Conservation (phyloP, 1,140 invertebrate species). For the Drosophila bifasciata region DNA sequence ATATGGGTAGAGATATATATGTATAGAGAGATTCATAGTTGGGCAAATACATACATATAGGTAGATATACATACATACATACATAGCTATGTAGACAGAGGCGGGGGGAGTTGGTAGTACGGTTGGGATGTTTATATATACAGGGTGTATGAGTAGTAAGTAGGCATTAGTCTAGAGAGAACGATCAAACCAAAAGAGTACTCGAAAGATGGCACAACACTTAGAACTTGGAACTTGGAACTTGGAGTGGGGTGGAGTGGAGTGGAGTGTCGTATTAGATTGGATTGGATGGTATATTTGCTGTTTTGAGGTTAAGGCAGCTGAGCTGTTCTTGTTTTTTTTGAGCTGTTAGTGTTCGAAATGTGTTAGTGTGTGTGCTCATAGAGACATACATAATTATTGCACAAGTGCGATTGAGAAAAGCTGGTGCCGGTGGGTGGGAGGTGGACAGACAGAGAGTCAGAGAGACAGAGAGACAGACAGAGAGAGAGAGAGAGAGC, state of each 20-base stretch:
- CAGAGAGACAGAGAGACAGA: slow-evolving; percentile 13
- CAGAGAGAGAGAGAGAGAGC: slow-evolving; percentile 6
- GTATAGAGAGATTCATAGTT: too few species aligned
- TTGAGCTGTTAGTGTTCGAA: neutral
- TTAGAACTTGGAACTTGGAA: slow-evolving; percentile 36
- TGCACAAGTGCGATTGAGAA: slow-evolving; percentile 56
- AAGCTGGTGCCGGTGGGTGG: slow-evolving; percentile 33
- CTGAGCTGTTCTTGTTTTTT: slow-evolving; percentile 7
- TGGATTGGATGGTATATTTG: slow-evolving; percentile 6
- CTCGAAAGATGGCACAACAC: slow-evolving; percentile 53
- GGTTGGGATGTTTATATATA: too few species aligned
- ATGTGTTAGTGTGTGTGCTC: slow-evolving; percentile 15
- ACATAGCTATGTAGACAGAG: slow-evolving; percentile 16
- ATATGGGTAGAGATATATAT: slow-evolving; percentile 2
- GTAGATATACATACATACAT: neutral
- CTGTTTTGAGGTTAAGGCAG: neutral
- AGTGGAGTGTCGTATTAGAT: slow-evolving; percentile 17
- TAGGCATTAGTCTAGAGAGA: slow-evolving; percentile 51
- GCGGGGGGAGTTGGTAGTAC: slow-evolving; percentile 16
- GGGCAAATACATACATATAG: too few species aligned
- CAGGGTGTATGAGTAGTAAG: slow-evolving; percentile 2
- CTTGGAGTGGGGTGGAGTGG: slow-evolving; percentile 18
- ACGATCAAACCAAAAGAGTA: slow-evolving; percentile 53
- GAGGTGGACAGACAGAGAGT: slow-evolving; percentile 8
- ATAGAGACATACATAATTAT: slow-evolving; percentile 65